Base-by-base conservation (phyloP, 2,797 vertebrate genomes). In the Schizothorax lantsangensis region DNA sequence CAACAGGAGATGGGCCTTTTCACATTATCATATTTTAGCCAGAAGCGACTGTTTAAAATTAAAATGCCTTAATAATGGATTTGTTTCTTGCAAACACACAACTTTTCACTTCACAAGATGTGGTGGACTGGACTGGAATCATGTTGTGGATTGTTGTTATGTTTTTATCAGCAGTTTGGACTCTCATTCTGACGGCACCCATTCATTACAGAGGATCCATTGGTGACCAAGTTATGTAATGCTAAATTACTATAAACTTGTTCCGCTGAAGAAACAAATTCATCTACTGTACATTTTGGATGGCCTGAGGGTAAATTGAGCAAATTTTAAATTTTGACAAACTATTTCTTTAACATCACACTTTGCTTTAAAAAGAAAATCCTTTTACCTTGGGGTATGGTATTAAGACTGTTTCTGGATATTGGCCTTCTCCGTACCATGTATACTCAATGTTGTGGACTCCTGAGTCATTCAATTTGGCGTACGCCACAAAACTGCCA, bases 301-400 rank as follows among this genome's bases (percentile, higher is more conserved):
- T 69, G 17, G 17, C 66, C 66, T 10, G 17, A 38, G 3, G 33
- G 8, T 10, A 68, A 19, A 9, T 21, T 57, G 2, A 21, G 2
- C 17, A 54, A 54, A 54, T 54, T 54, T 49, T 5, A 1, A 47
- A 14, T 47, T 26, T 10, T 66, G 15, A 3, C 5, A 19, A 36
- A 36, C 64, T 17, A 36, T 57, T n/a, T 6, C 15, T 47, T 23
- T 52, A 45, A 33, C 1, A 19, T 62, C 17, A 26, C 36, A 19
- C n/a, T 45, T n/a, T 78, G 43, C 6, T 15, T 21, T 3, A 2
- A 36, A 14, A 79, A 15, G 6, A 36, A 14, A n/a, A 3, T 57
- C 23, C 1, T 38, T 90, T 59, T 89, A 99, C 98, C 97, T 99
- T 99, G 86, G 98, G 97, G 87, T 99, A 99, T 0, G 97, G 97